Conservation (phyloP, 2,888 invertebrate genomes). For the Synergus itoensis region DNA sequence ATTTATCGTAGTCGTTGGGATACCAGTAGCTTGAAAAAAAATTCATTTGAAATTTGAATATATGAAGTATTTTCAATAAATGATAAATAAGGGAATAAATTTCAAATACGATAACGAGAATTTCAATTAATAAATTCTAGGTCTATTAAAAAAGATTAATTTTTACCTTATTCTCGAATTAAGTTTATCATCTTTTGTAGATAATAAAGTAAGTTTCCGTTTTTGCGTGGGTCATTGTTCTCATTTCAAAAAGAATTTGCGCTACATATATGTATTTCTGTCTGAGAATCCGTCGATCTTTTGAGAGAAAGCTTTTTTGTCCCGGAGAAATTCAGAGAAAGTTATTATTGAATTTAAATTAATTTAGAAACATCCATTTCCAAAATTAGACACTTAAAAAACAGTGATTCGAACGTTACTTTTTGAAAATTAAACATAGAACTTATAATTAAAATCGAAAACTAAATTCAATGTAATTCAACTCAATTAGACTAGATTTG, state of each 20-base stretch:
- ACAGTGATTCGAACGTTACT: not conserved
- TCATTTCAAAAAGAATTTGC: not conserved
- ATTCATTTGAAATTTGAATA: conserved; percentile 1
- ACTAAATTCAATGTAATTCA: too few relatives aligned
- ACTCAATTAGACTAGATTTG: not conserved
- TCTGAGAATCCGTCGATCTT: not conserved
- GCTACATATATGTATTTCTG: not conserved
- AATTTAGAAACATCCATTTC: not conserved
- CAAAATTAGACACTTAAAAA: not conserved
- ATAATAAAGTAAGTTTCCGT: not conserved
- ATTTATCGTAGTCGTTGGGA: not conserved
- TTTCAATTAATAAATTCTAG: not conserved
- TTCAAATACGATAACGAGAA: not conserved
- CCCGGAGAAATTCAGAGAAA: conserved; percentile 14
- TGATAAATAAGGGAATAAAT: not conserved
- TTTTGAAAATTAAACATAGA: not conserved
- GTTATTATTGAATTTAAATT: conserved; percentile 5
- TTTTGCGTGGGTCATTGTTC: not conserved
- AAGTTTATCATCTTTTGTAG: not conserved
- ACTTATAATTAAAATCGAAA: too few relatives aligned
- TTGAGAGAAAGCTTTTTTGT: not conserved
- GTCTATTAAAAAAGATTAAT: not conserved
- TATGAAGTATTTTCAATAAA: not conserved
- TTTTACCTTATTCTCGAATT: not conserved
- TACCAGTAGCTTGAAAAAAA: not conserved